These are phyloP conservation scores for Itoplectis maculator DNA, from an alignment of 2,888 invertebrate genomes.

Conservation along the genomic window DNA sequence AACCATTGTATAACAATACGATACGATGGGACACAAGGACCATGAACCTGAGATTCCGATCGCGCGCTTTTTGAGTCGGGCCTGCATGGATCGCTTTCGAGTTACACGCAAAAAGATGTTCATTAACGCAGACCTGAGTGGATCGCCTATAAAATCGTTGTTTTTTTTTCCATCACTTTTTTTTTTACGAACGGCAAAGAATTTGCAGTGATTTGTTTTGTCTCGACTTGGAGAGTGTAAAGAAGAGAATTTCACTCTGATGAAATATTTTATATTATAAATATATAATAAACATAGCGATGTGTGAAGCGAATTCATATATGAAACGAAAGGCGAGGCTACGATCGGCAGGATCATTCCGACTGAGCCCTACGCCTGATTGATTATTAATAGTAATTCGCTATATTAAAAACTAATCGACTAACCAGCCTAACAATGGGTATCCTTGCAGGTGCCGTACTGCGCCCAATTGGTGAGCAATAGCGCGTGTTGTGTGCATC, in stretches of 20 bases:
- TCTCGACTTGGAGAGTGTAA: constrained; percentile 29
- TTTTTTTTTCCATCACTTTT: background rate
- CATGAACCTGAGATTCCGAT: constrained; percentile 70
- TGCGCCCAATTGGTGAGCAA: constrained; percentile 98
- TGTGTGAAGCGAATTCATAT: constrained; percentile 23
- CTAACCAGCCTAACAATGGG: constrained; percentile 83
- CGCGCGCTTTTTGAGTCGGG: constrained; percentile 82
- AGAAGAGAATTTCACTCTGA: constrained; percentile 26
- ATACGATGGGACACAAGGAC: constrained; percentile 34
- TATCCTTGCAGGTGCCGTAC: constrained; percentile 93
- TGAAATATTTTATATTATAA: constrained; percentile 36
- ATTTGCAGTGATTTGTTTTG: constrained; percentile 3
- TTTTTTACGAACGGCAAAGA: background rate
- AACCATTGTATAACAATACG: constrained; percentile 51
- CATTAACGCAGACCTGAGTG: constrained; percentile 60
- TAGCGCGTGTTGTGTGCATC: constrained; percentile 98
- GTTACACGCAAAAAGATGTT: constrained; percentile 69
- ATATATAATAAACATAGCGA: constrained; percentile 36
- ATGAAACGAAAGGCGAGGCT: constrained; percentile 9
- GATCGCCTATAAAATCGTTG: constrained; percentile 11
- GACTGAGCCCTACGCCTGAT: constrained; percentile 50
- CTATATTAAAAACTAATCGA: constrained; percentile 73
- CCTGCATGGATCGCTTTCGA: constrained; percentile 82
- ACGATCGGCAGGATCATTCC: constrained; percentile 49
- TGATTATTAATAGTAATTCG: constrained; percentile 43